phyloP scores from a whole-genome alignment of 2,888 invertebrate species.

The Dioctria rufipes region DNA sequence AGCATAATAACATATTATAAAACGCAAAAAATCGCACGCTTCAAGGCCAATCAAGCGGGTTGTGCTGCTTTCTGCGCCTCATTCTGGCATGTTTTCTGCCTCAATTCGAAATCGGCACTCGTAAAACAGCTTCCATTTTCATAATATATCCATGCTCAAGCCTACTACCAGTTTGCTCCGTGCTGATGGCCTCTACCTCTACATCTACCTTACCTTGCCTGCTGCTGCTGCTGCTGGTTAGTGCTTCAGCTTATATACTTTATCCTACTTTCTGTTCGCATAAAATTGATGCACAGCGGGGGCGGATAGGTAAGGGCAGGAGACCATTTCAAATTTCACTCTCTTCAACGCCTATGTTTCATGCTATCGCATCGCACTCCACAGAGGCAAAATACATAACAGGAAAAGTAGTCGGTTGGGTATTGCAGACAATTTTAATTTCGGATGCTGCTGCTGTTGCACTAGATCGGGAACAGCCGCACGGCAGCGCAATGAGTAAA shows the following conservation, averaged over 20 bases:
- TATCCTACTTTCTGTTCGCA: conserved; percentile 58
- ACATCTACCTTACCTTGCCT: conserved; percentile 43
- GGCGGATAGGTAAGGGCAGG: not conserved
- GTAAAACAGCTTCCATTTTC: too few relatives aligned
- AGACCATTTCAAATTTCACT: conserved; percentile 48
- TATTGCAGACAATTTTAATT: conserved; percentile 26
- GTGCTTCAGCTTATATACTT: conserved; percentile 53
- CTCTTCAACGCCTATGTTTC: conserved; percentile 54
- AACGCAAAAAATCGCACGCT: conserved; percentile 60
- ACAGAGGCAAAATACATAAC: too few relatives aligned
- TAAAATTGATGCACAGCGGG: conserved; percentile 54
- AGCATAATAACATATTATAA: not conserved
- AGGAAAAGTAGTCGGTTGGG: too few relatives aligned
- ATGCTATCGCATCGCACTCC: not conserved
- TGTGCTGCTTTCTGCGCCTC: conserved; percentile 59
- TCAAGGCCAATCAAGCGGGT: conserved; percentile 59
- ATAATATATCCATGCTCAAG: conserved; percentile 5
- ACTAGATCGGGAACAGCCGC: not conserved
- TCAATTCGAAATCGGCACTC: too few relatives aligned
- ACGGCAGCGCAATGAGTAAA: not conserved
- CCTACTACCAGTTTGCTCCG: conserved; percentile 21
- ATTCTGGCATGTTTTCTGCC: conserved; percentile 50
- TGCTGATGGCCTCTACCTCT: conserved; percentile 16
- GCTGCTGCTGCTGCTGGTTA: conserved; percentile 56
- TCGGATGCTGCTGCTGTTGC: not conserved